A percentile compares a stretch with the other conserved stretches of the same genome.
Conservation (phyloP, 2,113 vertebrate species). For the Arothron firmamentum region DNA sequence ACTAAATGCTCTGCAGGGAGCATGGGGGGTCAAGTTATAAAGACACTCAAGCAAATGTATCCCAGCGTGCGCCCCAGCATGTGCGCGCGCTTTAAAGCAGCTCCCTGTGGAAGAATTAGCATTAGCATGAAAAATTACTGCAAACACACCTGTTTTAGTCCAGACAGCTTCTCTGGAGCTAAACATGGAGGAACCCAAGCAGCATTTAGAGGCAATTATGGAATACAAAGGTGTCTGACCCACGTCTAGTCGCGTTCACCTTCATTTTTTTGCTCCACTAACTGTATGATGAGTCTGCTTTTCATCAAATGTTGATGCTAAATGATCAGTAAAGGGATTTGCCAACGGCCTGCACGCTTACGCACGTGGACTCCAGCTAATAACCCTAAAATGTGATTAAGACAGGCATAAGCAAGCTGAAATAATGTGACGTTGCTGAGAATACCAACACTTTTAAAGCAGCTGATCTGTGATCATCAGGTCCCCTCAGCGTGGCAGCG, state of each 20-base stretch:
- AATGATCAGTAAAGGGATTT: slow-evolving; percentile 14
- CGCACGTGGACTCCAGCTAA: slow-evolving; percentile 1
- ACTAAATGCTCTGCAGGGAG: slow-evolving; percentile 11
- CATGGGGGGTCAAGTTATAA: slow-evolving; percentile 13
- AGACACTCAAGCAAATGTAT: not conserved
- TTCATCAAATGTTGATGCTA: slow-evolving; percentile 2
- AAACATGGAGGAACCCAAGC: slow-evolving; percentile 26
- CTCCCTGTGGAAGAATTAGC: slow-evolving; percentile 3
- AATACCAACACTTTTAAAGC: not conserved
- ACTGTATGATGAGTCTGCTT: slow-evolving; percentile 23
- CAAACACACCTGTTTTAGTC: slow-evolving; percentile 9
- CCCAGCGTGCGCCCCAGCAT: too few relatives aligned
- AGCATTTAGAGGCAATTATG: slow-evolving; percentile 23
- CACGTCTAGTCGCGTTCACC: slow-evolving; percentile 21
- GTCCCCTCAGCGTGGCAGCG: not conserved
- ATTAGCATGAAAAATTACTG: slow-evolving; percentile 18
- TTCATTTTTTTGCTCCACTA: slow-evolving; percentile 12
- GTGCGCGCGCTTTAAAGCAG: too few relatives aligned
- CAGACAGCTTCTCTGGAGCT: not conserved
- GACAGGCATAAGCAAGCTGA: not conserved
- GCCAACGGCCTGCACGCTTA: slow-evolving; percentile 23
- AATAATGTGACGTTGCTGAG: not conserved
- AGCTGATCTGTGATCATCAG: not conserved
- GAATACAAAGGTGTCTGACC: slow-evolving; percentile 15
- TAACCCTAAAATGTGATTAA: slow-evolving; percentile 16